These are phyloP conservation scores for Brachylomia viminalis DNA, from an alignment of 2,888 invertebrate genomes.

Conservation along the genomic window DNA sequence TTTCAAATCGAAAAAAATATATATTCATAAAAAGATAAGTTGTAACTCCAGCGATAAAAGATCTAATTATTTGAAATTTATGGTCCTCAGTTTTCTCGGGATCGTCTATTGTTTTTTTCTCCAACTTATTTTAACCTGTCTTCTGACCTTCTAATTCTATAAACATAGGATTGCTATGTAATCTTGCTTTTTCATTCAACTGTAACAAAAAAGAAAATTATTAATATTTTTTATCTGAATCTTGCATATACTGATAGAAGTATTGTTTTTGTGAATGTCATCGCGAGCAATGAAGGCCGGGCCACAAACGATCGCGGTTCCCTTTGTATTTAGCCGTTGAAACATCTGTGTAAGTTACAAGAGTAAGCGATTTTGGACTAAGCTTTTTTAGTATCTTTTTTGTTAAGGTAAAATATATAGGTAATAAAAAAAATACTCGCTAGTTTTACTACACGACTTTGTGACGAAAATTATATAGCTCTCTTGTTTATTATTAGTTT, in stretches of 20 bases:
- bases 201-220: neutral
- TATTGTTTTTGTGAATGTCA: constrained; percentile 90
- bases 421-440: neutral
- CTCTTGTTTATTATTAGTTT: neutral
- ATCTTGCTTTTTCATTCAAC: neutral
- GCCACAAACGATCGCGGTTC: constrained; percentile 88
- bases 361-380: constrained; percentile 59
- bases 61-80: accelerated
- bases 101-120: neutral
- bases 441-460: neutral
- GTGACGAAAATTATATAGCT: neutral
- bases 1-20: no score
- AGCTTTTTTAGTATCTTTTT: neutral
- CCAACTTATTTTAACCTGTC: neutral
- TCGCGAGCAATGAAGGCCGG: constrained; percentile 86
- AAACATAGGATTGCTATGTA: neutral
- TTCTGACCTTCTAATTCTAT: neutral
- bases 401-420: no score
- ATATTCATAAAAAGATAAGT: neutral
- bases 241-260: constrained; percentile 76
- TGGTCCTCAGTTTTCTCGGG: neutral
- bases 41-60: neutral
- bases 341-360: constrained; percentile 61
- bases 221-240: constrained; percentile 64
- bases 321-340: constrained; percentile 85